These are phyloP conservation scores for Pagetopsis macropterus DNA, from an alignment of 2,797 vertebrate genomes.

Conservation along the genomic window DNA sequence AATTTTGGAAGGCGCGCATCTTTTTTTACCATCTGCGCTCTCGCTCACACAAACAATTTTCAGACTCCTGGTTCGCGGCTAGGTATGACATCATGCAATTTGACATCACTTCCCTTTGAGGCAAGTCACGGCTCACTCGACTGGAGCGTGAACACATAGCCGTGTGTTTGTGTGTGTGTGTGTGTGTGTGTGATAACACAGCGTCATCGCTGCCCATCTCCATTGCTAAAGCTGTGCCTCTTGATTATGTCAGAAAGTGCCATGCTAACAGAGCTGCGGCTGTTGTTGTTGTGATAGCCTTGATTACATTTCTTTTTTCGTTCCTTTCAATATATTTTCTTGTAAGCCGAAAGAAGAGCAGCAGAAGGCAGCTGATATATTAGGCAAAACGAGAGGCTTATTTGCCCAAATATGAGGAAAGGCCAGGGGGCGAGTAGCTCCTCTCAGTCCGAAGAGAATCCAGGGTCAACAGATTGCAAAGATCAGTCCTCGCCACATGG, in stretches of 20 bases:
- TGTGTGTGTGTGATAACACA: slow-evolving; percentile 61
- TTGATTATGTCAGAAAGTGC: slow-evolving; percentile 73
- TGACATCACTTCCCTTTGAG: slow-evolving; percentile 79
- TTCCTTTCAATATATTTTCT: slow-evolving; percentile 19
- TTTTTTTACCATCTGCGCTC: slow-evolving; percentile 54
- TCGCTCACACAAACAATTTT: slow-evolving; percentile 52
- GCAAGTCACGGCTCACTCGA: slow-evolving; percentile 72
- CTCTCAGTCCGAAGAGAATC: slow-evolving; percentile 59
- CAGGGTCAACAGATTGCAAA: slow-evolving; percentile 38
- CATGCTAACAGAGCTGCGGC: slow-evolving; percentile 61
- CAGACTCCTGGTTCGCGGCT: slow-evolving; percentile 55
- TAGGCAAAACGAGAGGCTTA: slow-evolving; percentile 16
- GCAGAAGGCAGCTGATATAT: slow-evolving; percentile 23
- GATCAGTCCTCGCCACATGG: slow-evolving; percentile 25
- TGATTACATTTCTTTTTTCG: slow-evolving; percentile 13
- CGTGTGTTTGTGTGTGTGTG: slow-evolving; percentile 37
- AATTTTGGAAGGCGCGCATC: slow-evolving; percentile 29
- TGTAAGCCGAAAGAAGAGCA: slow-evolving; percentile 16
- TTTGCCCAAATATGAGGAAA: slow-evolving; percentile 55
- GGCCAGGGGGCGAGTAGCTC: slow-evolving; percentile 62
- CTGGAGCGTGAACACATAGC: slow-evolving; percentile 69
- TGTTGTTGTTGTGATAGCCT: slow-evolving; percentile 23
- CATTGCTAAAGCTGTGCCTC: slow-evolving; percentile 65
- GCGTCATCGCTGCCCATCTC: slow-evolving; percentile 75
- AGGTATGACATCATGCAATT: slow-evolving; percentile 73